These are phyloP conservation scores for Pomacea canaliculata DNA, from an alignment of 2,888 invertebrate genomes.

Conservation along the genomic window DNA sequence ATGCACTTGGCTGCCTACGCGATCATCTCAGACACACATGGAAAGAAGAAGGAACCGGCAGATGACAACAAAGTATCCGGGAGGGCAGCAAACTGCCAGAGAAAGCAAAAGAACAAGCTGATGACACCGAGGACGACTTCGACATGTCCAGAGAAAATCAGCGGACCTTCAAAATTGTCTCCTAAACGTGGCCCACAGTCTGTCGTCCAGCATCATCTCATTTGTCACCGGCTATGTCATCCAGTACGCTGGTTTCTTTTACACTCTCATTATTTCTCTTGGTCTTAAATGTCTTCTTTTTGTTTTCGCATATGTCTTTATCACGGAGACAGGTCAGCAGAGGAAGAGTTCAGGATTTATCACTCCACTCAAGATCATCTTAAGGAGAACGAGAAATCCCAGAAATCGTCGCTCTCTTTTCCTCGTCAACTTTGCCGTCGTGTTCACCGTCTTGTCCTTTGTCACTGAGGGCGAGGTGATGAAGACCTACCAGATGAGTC, in stretches of 20 bases:
- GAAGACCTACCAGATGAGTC: slow-evolving; percentile 5
- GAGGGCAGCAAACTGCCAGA: background rate
- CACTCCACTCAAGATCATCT: too few species aligned
- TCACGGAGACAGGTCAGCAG: too few species aligned
- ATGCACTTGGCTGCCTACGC: background rate
- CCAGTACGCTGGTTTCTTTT: too few species aligned
- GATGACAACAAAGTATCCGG: too few species aligned
- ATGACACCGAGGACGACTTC: background rate
- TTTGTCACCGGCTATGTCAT: too few species aligned
- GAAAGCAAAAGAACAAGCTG: background rate
- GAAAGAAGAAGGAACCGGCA: too few species aligned
- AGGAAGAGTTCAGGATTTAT: too few species aligned
- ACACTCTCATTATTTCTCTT: too few species aligned
- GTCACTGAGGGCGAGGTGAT: background rate
- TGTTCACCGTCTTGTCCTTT: slow-evolving; percentile 1
- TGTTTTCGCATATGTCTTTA: too few species aligned
- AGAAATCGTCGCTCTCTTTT: background rate
- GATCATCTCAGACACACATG: background rate
- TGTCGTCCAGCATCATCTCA: background rate
- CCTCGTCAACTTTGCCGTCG: background rate
- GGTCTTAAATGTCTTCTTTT: too few species aligned
- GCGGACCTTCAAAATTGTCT: background rate
- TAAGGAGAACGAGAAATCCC: background rate
- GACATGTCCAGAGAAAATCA: slow-evolving; percentile 3
- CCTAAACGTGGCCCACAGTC: background rate